Evolutionary conservation across 2,113 vertebrate species (phyloP).

Genomic region (Anolis sagrei): DNA sequence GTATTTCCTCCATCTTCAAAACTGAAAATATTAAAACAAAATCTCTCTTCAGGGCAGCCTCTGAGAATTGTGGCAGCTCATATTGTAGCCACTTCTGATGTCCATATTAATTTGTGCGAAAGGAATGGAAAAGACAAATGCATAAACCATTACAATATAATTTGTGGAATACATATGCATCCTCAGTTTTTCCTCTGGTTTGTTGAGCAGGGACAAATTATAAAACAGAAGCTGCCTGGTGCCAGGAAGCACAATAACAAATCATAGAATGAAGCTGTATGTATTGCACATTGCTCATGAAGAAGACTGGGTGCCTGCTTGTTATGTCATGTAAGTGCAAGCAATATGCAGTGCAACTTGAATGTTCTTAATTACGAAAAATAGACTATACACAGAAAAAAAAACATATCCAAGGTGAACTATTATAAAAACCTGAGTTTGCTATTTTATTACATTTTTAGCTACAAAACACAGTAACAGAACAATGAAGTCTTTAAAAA

Average conservation of each 20-base stretch:
- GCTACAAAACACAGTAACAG: neutral
- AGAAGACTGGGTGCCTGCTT: too few relatives aligned
- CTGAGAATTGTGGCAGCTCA: constrained; percentile 40
- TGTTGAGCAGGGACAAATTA: too few relatives aligned
- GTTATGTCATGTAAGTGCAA: too few relatives aligned
- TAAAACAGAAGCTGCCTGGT: too few relatives aligned
- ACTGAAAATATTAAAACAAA: neutral
- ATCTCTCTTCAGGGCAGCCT: constrained; percentile 22
- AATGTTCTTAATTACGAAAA: neutral
- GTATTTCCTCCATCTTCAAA: constrained; percentile 27
- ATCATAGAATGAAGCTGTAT: too few relatives aligned
- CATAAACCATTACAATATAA: neutral
- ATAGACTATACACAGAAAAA: neutral
- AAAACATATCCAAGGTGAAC: neutral
- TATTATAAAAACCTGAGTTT: neutral
- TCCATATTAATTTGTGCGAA: constrained; percentile 21
- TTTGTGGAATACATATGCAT: too few relatives aligned
- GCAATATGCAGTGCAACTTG: neutral
- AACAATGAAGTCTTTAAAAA: neutral
- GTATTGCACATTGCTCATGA: too few relatives aligned
- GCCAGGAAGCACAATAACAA: too few relatives aligned
- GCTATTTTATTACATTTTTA: neutral
- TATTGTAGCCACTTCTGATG: constrained; percentile 38
- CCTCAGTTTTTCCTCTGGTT: too few relatives aligned
- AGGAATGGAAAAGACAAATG: constrained; percentile 8